Percentiles rank a stretch among this genome's conserved stretches.
Evolutionary conservation across 2,113 vertebrate genomes (phyloP).

Genomic region (Ptyas mucosa): DNA sequence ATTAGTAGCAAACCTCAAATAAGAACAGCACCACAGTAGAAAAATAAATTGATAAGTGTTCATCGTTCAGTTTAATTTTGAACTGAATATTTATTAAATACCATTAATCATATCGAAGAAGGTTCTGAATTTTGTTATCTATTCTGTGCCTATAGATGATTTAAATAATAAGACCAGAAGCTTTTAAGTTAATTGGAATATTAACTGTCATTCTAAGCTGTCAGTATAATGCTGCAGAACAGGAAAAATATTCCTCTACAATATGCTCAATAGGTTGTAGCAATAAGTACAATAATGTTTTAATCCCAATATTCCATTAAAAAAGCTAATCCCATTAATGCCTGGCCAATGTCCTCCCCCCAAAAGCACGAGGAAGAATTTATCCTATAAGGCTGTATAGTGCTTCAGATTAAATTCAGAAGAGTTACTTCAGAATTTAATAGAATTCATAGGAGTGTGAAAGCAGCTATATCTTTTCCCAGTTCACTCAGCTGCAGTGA

Average conservation of each 20-base stretch:
- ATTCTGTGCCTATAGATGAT: background rate
- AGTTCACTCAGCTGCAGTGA: background rate
- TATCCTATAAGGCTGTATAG: background rate
- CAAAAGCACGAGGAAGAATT: background rate
- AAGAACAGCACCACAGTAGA: background rate
- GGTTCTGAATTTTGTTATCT: background rate
- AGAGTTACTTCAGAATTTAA: background rate
- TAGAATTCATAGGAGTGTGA: background rate
- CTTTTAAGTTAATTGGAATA: background rate
- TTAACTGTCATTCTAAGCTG: background rate
- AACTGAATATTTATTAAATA: background rate
- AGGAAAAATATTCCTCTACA: background rate
- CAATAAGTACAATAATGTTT: background rate
- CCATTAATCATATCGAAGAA: background rate
- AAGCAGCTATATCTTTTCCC: background rate
- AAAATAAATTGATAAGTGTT: background rate
- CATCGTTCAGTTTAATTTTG: background rate
- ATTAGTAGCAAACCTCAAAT: slow-evolving; percentile 33
- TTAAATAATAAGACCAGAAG: background rate
- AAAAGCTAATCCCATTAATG: background rate
- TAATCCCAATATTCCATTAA: background rate
- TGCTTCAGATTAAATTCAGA: background rate
- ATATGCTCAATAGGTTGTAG: too few species aligned
- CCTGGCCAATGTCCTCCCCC: background rate
- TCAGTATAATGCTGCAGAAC: background rate